Evolutionary conservation across 2,113 vertebrate genomes (phyloP).

Genomic region (Cygnus buccinator): DNA sequence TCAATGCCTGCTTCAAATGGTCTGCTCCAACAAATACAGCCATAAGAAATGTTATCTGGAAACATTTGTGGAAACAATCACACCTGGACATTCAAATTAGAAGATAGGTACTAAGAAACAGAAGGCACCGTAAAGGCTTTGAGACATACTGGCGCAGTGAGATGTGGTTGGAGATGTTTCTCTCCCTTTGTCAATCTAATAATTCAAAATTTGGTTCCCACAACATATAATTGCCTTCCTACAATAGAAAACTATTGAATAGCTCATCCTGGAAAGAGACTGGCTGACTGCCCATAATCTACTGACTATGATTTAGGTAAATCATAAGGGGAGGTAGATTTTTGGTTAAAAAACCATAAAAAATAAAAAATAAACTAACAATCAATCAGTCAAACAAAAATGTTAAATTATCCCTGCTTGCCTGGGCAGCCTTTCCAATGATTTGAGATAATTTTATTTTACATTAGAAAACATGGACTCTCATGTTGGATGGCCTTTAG

Average conservation of each 20-base stretch:
- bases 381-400: too few relatives aligned
- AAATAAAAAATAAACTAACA: too few relatives aligned
- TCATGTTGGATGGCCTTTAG: neutral
- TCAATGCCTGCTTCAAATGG: neutral
- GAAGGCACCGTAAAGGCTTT: neutral
- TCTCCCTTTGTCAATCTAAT: neutral
- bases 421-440: neutral
- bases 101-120: neutral
- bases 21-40: accelerated
- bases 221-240: neutral
- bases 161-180: neutral
- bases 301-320: neutral
- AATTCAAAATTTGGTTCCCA: neutral
- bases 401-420: neutral
- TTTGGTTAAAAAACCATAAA: neutral
- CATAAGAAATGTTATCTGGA: neutral
- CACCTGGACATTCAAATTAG: neutral
- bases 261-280: neutral
- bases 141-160: neutral
- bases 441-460: neutral
- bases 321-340: neutral
- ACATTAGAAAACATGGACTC: neutral
- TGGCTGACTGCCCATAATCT: neutral
- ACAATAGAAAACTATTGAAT: neutral
- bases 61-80: neutral